Conservation (phyloP, 2,113 vertebrate genomes). For the Sinocyclocheilus rhinocerous region DNA sequence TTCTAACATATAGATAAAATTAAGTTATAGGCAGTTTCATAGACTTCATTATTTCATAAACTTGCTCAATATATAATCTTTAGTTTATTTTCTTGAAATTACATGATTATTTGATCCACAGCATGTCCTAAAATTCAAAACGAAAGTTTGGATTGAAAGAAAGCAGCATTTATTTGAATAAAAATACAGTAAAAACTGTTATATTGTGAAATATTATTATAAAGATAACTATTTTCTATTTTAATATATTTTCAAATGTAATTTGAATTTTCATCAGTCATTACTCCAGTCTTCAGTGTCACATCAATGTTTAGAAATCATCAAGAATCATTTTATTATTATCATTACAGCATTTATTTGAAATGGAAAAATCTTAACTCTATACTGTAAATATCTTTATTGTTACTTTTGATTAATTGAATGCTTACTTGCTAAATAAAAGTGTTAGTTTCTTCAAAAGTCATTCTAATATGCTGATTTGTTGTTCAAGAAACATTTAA, state of each 20-base stretch:
- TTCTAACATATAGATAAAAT: background rate
- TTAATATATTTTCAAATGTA: background rate
- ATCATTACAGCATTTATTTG: too few species aligned
- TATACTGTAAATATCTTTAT: too few species aligned
- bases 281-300: background rate
- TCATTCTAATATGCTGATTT: background rate
- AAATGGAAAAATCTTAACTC: too few species aligned
- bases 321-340: too few species aligned
- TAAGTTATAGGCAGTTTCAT: background rate
- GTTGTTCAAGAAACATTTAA: background rate
- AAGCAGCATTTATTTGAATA: background rate
- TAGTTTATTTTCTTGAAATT: too few species aligned
- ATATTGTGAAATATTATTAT: background rate
- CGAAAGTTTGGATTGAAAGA: too few species aligned
- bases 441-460: too few species aligned
- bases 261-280: background rate
- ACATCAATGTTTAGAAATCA: background rate
- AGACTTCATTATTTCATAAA: background rate
- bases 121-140: too few species aligned
- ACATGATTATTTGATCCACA: too few species aligned
- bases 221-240: background rate
- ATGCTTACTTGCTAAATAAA: too few species aligned
- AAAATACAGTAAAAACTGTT: background rate
- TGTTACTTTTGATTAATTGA: too few species aligned
- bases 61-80: too few species aligned